Base-by-base conservation (phyloP, 1,140 invertebrate genomes). In the Drosophila oshimai region DNA sequence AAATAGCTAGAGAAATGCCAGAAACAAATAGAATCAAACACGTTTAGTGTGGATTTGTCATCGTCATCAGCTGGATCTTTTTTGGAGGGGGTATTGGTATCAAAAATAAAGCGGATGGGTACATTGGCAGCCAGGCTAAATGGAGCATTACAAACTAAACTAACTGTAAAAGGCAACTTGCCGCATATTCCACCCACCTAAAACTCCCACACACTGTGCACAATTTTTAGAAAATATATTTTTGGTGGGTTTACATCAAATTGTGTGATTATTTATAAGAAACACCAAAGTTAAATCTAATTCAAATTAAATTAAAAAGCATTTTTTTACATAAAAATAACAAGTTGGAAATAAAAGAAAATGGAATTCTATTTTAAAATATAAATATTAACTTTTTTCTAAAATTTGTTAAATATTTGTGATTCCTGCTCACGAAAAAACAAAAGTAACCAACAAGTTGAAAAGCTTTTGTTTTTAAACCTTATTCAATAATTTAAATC, bases 91-190 rank as follows among this genome's bases (percentile, higher is more conserved):
- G 33, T 37, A 47, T 49, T 24, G 50, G 50, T 41, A 36, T 17
- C 44, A 39, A 33, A 42, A 49, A 49, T 26, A 24, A 10, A 6
- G 10, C n/a, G 20, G 33, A 41, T 20, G 17, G 36, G 34, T 46
- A 29, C 15, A 13, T 15, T 74, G 60, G 50, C 50, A 78, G 67
- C 47, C 61, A 29, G 71, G 50, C 80, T 80, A 84, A 84, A 84
- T 84, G 75, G 75, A 81, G 81, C 81, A 86, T 87, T 81, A 77
- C 81, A 81, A 74, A 81, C 81, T 81, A 70, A 87, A 81, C 81
- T 87, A 87, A 87, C 81, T 81, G 75, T 64, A 76, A 86, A 74
- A 54, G 81, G 76, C 65, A 58, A 75, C 72, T 67, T 62, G 73
- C 54, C 31, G 57, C 60, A 75, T 70, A 57, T 54, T 71, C 41